Percentiles rank a stretch among this genome's conserved stretches.
Conservation (phyloP, 2,797 vertebrate species). For the Falco columbarius region DNA sequence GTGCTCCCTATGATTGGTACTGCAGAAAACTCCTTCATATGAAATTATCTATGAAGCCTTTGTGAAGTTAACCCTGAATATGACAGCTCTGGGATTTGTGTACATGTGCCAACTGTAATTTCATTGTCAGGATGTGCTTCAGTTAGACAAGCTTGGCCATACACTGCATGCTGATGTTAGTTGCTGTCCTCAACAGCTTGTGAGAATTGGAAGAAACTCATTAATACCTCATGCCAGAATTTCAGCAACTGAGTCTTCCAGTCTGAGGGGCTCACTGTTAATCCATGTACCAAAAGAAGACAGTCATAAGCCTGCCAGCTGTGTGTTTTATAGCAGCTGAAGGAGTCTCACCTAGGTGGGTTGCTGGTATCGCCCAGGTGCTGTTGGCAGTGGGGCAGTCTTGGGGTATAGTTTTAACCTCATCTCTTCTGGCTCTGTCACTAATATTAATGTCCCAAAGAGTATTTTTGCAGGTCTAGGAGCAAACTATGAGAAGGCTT, state of each 20-base stretch:
- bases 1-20: neutral
- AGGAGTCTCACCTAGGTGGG: neutral
- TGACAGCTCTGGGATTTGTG: neutral
- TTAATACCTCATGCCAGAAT: neutral
- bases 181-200: neutral
- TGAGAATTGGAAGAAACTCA: neutral
- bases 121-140: neutral
- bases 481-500: neutral
- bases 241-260: neutral
- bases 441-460: neutral
- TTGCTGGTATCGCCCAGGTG: neutral
- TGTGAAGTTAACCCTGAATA: neutral
- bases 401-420: neutral
- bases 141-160: neutral
- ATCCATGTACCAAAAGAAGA: neutral
- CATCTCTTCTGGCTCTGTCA: neutral
- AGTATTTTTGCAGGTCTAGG: neutral
- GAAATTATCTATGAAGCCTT: neutral
- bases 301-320: neutral
- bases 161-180: rapidly evolving
- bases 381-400: neutral
- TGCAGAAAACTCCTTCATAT: neutral
- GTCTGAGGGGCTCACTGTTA: neutral
- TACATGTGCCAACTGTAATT: neutral
- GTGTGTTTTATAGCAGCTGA: neutral